Conservation (phyloP, 2,888 invertebrate species). For the Creontiades dilutus region DNA sequence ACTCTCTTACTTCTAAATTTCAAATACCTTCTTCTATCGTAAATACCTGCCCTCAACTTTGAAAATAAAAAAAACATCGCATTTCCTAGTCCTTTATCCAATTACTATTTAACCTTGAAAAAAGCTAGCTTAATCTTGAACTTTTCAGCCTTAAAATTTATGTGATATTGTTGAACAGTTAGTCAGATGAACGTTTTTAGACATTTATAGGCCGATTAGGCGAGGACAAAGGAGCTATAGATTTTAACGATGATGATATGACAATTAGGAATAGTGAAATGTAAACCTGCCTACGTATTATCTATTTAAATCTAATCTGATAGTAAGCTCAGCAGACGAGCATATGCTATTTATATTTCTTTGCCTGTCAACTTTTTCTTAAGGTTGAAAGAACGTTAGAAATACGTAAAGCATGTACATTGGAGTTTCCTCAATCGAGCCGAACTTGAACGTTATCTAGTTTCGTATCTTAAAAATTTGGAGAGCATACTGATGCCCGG, state of each 20-base stretch:
- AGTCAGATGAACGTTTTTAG: neutral
- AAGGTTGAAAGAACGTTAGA: neutral
- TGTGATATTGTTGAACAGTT: conserved; percentile 1
- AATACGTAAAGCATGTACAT: neutral
- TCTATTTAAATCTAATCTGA: neutral
- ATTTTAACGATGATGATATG: neutral
- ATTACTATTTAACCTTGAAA: neutral
- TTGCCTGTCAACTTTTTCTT: neutral
- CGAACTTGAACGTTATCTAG: no score
- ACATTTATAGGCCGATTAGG: neutral
- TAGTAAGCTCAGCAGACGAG: no score
- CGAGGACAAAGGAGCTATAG: neutral
- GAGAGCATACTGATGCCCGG: no score
- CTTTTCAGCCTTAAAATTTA: conserved; percentile 18
- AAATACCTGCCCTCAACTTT: neutral
- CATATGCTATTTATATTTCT: no score
- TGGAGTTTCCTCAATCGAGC: no score
- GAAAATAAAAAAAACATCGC: neutral
- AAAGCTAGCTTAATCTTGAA: neutral
- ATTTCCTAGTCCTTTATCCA: neutral
- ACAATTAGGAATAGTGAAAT: neutral
- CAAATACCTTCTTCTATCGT: neutral
- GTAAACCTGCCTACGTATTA: neutral
- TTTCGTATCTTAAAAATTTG: no score
- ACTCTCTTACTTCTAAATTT: neutral